Base-by-base conservation (phyloP, 2,888 invertebrate genomes). In the Campaea margaritaria region DNA sequence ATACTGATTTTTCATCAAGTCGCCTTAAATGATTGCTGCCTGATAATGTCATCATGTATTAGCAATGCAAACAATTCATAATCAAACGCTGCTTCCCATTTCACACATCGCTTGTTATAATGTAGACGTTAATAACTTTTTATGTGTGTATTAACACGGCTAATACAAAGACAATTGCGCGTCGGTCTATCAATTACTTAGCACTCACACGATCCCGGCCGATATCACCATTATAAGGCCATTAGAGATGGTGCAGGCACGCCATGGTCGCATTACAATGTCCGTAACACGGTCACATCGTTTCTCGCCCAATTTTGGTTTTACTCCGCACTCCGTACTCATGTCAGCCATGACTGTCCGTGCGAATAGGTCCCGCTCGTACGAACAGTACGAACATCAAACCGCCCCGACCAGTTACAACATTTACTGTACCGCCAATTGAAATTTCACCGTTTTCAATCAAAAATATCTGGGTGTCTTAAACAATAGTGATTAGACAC, bases 271-370 rank as follows among this genome's bases (percentile, higher is more conserved):
- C 90, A 91, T 91, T 91, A 91, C 85, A 74, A 76, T 78, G 79
- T 76, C 79, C 78, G 81, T 90, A 91, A 91, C 91, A 89, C 91
- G 91, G 91, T 91, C 89, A 91, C 88, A 82, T 83, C 79, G 76
- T 86, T 89, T 87, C 82, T 85, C 82, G 83, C 84, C 89, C 85
- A 89, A 90, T 89, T 89, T 87, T 70, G 74, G 82, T 84, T 85
- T 84, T 82, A 85, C 84, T 80, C 78, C 79, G 81, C 76, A 81
- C 28, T 44, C 56, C 58, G 51, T 53, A 59, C 55, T 52, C 62
- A 36, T 56, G 57, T 64, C 63, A 43, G 49, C 52, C 43, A 49
- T 14, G 53, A 45, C 49, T 21, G 81, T 82, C 80, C 84, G 83
- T 85, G 86, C 85, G 84, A 87, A 87, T 81, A 54, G 34, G 49